Evolutionary conservation across 37 sponge, comb jelly and placozoan species (phyloP).

Genomic region (Halichondria panicea): DNA sequence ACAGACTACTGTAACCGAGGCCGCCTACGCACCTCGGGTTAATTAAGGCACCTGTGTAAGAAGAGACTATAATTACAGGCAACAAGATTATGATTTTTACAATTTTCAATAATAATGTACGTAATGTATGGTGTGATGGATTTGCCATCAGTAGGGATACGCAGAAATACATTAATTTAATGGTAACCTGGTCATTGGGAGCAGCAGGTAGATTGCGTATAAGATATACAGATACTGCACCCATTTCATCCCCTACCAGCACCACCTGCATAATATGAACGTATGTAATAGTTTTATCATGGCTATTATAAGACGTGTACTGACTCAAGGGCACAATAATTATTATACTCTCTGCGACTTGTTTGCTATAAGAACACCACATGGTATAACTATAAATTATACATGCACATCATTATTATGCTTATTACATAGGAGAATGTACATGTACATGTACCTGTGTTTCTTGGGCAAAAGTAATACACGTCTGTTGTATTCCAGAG

Average conservation of each 20-base stretch:
- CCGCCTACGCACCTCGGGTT: too few species aligned
- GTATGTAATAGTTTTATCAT: neutral
- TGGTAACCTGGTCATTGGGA: slow-evolving; percentile 57
- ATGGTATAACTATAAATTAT: neutral
- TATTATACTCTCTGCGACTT: too few species aligned
- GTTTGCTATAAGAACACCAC: neutral
- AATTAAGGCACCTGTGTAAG: too few species aligned
- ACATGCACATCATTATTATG: neutral
- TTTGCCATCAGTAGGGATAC: too few species aligned
- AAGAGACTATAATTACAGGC: too few species aligned
- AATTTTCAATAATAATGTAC: too few species aligned
- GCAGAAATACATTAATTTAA: too few species aligned
- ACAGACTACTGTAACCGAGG: too few species aligned
- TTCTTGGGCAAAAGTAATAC: slow-evolving; percentile 58
- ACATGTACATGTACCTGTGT: slow-evolving; percentile 48
- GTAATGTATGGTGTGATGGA: too few species aligned
- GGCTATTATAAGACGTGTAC: too few species aligned
- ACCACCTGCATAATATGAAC: slow-evolving; percentile 59
- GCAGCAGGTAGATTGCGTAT: slow-evolving; percentile 64
- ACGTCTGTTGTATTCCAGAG: slow-evolving; percentile 32
- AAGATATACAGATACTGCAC: slow-evolving; percentile 83
- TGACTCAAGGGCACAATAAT: neutral
- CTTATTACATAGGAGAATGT: neutral
- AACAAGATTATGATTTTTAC: too few species aligned
- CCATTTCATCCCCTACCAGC: slow-evolving; percentile 84